Evolutionary conservation across 2,888 invertebrate species (phyloP), one percentile per base, ranked within the genome.

Genomic region (Orchestes rusci): DNA sequence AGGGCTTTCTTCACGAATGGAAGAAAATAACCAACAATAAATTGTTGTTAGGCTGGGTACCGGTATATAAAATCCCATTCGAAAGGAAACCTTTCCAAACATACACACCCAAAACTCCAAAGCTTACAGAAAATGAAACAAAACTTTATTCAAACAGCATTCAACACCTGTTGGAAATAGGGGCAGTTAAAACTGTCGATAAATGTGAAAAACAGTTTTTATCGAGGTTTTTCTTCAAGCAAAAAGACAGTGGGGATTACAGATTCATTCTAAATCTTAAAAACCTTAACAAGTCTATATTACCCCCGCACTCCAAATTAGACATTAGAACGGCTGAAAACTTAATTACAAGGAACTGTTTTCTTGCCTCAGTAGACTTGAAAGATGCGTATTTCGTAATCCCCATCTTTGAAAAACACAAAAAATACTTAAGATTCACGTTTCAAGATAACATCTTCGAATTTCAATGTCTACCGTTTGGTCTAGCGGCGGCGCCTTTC

Each of bases 201-300:
- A 33, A 33, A 33, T 33, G 33, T 16, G 16, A 33, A 33, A 33
- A 33, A n/a, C 15, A 33, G 33, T 33, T 33, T 16, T 33, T 33
- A 16, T 33, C 33, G 13, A 4, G 12, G 10, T 15, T 4, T 15
- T 33, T 33, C 10, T 10, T 23, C 23, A 23, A 10, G 10, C 7
- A 23, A 23, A 23, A 23, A 23, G 7, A 23, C 5, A 23, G 10
- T 23, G 23, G 23, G 5, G 23, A 23, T 7, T 23, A 23, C 10
- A 23, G 23, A 23, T 23, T 23, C 10, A 23, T 23, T 23, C 10
- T 23, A 23, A 23, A 23, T 23, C 23, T 23, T 10, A 23, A 10
- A 23, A 23, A 10, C 23, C 10, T 23, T 7, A 23, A 10, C 23
- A 23, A 23, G 10, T 23, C 10, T 23, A 23, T 23, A 7, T 7